A percentile compares a stretch with the other conserved stretches of the same genome.
Evolutionary conservation across 2,888 invertebrate species (phyloP).

Genomic region (Lasioglossum pauxillum): DNA sequence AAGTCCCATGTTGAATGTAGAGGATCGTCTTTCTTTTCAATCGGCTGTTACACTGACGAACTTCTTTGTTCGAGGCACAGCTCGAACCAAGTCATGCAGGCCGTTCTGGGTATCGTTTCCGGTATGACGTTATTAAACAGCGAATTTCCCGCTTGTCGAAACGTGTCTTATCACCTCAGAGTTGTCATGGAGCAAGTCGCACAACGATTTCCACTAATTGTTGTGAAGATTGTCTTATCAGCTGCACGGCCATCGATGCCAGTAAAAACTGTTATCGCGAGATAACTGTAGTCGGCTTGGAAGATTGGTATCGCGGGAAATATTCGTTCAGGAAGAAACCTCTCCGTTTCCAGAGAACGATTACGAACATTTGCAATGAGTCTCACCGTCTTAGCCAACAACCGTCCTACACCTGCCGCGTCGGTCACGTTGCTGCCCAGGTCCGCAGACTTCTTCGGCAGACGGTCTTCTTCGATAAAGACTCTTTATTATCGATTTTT

Average conservation of each 20-base stretch:
- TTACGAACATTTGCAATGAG: too few relatives aligned
- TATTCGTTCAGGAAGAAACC: neutral
- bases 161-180: neutral
- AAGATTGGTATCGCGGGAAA: slow-evolving; percentile 3
- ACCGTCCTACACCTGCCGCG: slow-evolving; percentile 72
- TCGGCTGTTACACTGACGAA: neutral
- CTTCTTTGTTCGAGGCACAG: neutral
- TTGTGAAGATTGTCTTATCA: slow-evolving; percentile 48
- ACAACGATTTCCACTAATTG: neutral
- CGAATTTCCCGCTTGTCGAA: neutral
- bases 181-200: neutral
- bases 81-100: neutral
- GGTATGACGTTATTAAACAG: neutral
- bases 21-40: neutral
- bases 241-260: slow-evolving; percentile 26
- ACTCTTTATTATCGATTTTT: slow-evolving; percentile 70
- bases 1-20: slow-evolving; percentile 62
- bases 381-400: neutral
- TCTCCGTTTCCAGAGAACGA: neutral
- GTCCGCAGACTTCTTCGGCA: slow-evolving; percentile 62
- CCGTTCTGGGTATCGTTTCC: neutral
- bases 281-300: neutral
- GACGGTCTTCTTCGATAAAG: slow-evolving; percentile 61
- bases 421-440: slow-evolving; percentile 73
- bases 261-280: slow-evolving; percentile 23